Percentiles rank a stretch among this genome's conserved stretches.
These are phyloP conservation scores for Thalassoma bifasciatum DNA, from an alignment of 2,113 vertebrate genomes.

Conservation along the genomic window DNA sequence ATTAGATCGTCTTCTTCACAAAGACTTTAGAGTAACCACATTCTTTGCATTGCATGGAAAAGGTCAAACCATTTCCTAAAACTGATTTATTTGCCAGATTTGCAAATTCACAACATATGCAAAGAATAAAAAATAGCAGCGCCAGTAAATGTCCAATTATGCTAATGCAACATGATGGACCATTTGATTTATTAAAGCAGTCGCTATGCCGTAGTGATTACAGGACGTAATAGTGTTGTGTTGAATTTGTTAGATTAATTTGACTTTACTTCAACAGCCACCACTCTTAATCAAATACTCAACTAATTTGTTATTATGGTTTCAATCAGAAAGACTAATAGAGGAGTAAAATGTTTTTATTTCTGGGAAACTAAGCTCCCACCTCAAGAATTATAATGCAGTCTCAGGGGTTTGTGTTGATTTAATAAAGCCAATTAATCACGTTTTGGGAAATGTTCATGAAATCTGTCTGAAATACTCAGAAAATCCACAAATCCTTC, in stretches of 20 bases:
- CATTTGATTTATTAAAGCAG: constrained; percentile 49
- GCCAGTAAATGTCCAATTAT: constrained; percentile 39
- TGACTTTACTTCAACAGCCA: constrained; percentile 25
- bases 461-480: no score
- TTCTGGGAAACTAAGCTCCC: not conserved
- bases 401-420: not conserved
- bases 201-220: constrained; percentile 43
- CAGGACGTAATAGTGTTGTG: constrained; percentile 29
- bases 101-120: constrained; percentile 15
- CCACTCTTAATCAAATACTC: constrained; percentile 50
- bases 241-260: constrained; percentile 56
- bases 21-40: not conserved
- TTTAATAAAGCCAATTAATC: not conserved
- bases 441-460: no score
- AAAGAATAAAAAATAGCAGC: constrained; percentile 13
- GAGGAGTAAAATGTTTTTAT: constrained; percentile 7
- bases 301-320: constrained; percentile 24
- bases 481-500: no score
- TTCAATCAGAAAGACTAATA: constrained; percentile 42
- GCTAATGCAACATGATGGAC: constrained; percentile 51
- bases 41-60: not conserved
- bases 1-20: not conserved
- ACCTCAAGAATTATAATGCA: not conserved
- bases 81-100: constrained; percentile 31
- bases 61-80: not conserved